Conservation (phyloP, 2,113 vertebrate species). For the Myrmecobius fasciatus region DNA sequence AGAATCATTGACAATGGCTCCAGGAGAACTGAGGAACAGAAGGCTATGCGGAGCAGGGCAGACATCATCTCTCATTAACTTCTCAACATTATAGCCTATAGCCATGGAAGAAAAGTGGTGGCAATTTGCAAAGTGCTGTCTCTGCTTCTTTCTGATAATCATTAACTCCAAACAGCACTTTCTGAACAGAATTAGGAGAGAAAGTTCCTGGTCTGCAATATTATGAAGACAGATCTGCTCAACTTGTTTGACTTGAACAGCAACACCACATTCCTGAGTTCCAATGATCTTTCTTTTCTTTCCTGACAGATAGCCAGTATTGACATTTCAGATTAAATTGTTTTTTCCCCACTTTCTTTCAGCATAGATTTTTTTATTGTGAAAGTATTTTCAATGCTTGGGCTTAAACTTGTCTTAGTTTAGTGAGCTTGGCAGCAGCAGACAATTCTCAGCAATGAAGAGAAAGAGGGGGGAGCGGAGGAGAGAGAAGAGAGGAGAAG, state of each 20-base stretch:
- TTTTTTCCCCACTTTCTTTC: slow-evolving; percentile 25
- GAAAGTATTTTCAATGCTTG: slow-evolving; percentile 4
- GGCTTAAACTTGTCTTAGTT: neutral
- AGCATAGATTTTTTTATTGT: slow-evolving; percentile 19
- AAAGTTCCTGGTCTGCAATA: slow-evolving; percentile 34
- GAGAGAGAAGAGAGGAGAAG: no score
- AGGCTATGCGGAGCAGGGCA: slow-evolving; percentile 32
- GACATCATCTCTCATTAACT: slow-evolving; percentile 44
- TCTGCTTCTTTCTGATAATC: neutral
- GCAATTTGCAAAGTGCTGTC: slow-evolving; percentile 53
- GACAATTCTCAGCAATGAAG: slow-evolving; percentile 24
- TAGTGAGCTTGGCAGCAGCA: neutral
- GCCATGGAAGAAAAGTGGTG: slow-evolving; percentile 68
- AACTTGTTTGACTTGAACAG: slow-evolving; percentile 56
- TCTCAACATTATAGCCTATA: slow-evolving; percentile 56
- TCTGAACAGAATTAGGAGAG: slow-evolving; percentile 55
- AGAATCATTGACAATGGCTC: neutral
- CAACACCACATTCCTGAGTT: slow-evolving; percentile 26
- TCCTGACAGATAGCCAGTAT: slow-evolving; percentile 47
- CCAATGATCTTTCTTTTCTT: slow-evolving; percentile 43
- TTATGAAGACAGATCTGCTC: slow-evolving; percentile 46
- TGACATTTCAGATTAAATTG: slow-evolving; percentile 28
- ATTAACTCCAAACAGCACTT: slow-evolving; percentile 58
- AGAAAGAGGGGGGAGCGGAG: neutral
- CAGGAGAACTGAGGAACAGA: slow-evolving; percentile 5